phyloP scores from a whole-genome alignment of 2,797 vertebrate species.

The Acanthurus tractus region DNA sequence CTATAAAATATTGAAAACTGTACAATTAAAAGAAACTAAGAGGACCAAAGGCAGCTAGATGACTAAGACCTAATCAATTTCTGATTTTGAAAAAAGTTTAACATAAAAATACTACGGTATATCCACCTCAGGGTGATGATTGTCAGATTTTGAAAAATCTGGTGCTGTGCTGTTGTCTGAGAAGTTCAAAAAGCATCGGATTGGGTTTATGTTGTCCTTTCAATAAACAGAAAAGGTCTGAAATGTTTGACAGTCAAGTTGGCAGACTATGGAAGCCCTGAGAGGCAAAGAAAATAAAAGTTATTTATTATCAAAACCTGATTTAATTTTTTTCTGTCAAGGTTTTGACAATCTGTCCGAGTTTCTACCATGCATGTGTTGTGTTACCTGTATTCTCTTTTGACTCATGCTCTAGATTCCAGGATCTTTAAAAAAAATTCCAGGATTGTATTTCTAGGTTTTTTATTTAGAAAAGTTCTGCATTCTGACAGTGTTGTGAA shows the following conservation, averaged over 20 bases:
- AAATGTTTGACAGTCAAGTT: neutral
- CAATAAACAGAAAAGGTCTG: neutral
- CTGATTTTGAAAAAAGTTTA: neutral
- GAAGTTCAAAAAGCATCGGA: neutral
- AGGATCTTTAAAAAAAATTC: too few relatives aligned
- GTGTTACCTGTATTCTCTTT: too few relatives aligned
- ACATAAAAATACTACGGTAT: neutral
- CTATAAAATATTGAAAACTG: neutral
- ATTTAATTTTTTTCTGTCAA: too few relatives aligned
- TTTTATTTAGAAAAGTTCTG: too few relatives aligned
- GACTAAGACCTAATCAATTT: neutral
- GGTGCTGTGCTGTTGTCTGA: neutral
- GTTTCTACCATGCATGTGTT: too few relatives aligned
- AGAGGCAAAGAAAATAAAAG: too few relatives aligned
- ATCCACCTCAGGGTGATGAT: neutral
- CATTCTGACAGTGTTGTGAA: too few relatives aligned
- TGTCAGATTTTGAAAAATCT: neutral
- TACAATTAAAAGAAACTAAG: neutral
- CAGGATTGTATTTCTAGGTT: too few relatives aligned
- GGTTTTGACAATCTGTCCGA: too few relatives aligned
- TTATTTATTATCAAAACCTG: too few relatives aligned
- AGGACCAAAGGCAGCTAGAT: neutral
- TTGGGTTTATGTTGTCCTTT: neutral
- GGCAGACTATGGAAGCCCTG: too few relatives aligned
- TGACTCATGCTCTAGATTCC: too few relatives aligned